phyloP scores from a whole-genome alignment of 2,113 vertebrate genomes.

The Gasterosteus aculeatus region DNA sequence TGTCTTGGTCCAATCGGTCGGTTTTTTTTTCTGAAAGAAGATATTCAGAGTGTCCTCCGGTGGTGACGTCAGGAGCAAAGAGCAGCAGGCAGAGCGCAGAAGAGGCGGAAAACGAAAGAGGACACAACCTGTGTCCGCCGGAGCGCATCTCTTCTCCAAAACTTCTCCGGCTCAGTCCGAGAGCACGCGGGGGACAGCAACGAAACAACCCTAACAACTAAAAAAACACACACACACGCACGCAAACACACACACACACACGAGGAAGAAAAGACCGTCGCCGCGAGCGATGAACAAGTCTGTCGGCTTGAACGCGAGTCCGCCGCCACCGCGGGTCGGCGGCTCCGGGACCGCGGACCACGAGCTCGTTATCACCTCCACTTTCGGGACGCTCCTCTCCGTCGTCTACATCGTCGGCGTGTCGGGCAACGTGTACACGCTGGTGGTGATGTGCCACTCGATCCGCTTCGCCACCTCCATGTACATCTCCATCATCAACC shows the following conservation, averaged over 20 bases:
- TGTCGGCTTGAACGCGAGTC: conserved; percentile 37
- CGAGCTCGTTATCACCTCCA: conserved; percentile 85
- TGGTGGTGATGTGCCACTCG: conserved; percentile 91
- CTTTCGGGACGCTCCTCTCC: conserved; percentile 89
- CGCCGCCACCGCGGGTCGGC: conserved; percentile 41
- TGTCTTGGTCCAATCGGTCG: neutral
- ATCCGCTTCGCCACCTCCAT: conserved; percentile 89
- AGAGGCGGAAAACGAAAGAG: conserved; percentile 12
- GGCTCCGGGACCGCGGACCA: conserved; percentile 69
- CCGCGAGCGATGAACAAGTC: conserved; percentile 72
- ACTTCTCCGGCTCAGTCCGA: conserved; percentile 38
- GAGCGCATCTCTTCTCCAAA: conserved; percentile 29
- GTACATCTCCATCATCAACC: conserved; percentile 92
- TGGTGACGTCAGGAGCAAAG: conserved; percentile 77
- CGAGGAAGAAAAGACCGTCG: neutral
- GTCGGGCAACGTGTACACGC: conserved; percentile 90
- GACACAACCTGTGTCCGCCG: conserved; percentile 41
- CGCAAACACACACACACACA: neutral
- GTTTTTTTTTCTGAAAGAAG: neutral
- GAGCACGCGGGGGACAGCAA: neutral
- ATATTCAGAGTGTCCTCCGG: conserved; percentile 8
- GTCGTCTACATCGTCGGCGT: conserved; percentile 88
- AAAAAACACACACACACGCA: neutral
- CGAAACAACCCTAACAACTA: neutral
- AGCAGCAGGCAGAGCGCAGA: conserved; percentile 35